Percentiles rank a stretch among this genome's conserved stretches.
These are phyloP conservation scores for Sericinus montela DNA, from an alignment of 2,888 invertebrate genomes.

Conservation along the genomic window DNA sequence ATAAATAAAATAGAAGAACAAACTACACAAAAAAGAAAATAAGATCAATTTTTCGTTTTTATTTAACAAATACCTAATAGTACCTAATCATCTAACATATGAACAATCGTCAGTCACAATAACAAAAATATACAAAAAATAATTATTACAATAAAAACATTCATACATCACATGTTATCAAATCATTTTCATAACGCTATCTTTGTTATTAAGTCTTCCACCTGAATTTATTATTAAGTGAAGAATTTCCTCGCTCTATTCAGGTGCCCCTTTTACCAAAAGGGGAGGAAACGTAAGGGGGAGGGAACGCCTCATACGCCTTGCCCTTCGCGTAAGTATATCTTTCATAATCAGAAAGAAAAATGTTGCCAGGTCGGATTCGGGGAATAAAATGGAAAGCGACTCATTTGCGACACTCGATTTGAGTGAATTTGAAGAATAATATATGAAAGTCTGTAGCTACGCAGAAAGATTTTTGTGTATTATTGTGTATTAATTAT, in stretches of 20 bases:
- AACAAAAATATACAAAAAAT: background rate
- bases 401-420: background rate
- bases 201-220: slow-evolving; percentile 15
- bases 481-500: too few relatives aligned
- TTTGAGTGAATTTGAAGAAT: background rate
- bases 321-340: slow-evolving; percentile 1
- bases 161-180: slow-evolving; percentile 22
- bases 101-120: background rate
- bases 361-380: slow-evolving; percentile 2
- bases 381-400: background rate
- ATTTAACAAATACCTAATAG: too few relatives aligned
- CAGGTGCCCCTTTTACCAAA: too few relatives aligned
- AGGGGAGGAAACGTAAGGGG: background rate
- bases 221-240: slow-evolving; percentile 17
- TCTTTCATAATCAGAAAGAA: slow-evolving; percentile 8
- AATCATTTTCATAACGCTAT: slow-evolving; percentile 15
- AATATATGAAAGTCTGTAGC: too few relatives aligned
- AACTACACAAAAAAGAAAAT: too few relatives aligned
- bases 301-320: background rate
- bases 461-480: too few relatives aligned
- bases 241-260: slow-evolving; percentile 13
- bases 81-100: background rate
- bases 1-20: too few relatives aligned
- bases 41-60: too few relatives aligned
- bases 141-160: slow-evolving; percentile 12